Base-by-base conservation (phyloP, 2,888 invertebrate genomes). In the Diaphora mendica region DNA sequence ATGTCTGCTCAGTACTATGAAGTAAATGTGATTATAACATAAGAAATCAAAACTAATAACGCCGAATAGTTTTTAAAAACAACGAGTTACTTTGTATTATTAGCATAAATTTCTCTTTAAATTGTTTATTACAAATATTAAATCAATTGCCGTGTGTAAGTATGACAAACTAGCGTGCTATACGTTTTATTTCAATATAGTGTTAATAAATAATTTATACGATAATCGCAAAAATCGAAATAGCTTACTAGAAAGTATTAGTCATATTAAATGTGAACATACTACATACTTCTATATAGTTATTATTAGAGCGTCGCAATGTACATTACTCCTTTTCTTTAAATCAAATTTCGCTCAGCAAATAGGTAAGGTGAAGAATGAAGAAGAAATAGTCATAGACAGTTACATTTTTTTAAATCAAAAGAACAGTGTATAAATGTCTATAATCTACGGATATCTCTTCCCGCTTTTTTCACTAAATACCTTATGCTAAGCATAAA, bases 271-370 rank as follows among this genome's bases (percentile, higher is more conserved):
- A 75, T 30, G 65, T 33, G 64, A 68, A 55, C 51, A 20, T 51
- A 62, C 64, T n/a, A 55, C 51, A 20, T 71, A 68, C 71, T 70
- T 39, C 68, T 72, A 72, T 51, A 71, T 74, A 78, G 69, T 48
- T 65, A 69, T 70, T 83, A 75, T 75, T 81, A 73, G 72, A 78
- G 68, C 11, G 39, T 51, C 26, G 70, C 69, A 70, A 73, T 73
- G 48, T 62, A 68, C 55, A 73, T 59, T 64, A 69, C 78, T 75
- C 74, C 76, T 80, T 75, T 78, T 76, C 66, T 26, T 35, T 65
- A n/a, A 64, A 77, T 79, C 26, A 66, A 81, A 79, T 79, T 73
- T 51, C 73, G 64, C 67, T 71, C 30, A 30, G 35, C 55, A 67
- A 55, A 51, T 11, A 35, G n/a, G 51, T n/a, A 55, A n/a, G 4